phyloP scores from a whole-genome alignment of 2,113 vertebrate genomes.

The Carettochelys insculpta region DNA sequence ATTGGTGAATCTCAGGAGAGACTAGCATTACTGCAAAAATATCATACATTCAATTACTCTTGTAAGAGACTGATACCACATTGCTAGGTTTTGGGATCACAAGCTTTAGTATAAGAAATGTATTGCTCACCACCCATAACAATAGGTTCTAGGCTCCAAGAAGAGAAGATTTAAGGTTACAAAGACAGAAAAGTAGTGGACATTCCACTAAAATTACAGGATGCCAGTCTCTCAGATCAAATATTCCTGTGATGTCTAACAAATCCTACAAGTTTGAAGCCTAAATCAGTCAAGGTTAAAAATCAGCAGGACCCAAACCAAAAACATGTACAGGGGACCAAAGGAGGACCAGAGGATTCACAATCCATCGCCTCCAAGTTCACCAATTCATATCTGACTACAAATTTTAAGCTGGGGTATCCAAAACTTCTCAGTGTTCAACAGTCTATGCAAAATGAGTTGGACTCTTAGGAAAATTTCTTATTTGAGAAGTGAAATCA shows the following conservation, averaged over 20 bases:
- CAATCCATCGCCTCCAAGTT: too few species aligned
- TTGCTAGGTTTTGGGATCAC: not conserved
- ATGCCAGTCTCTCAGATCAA: not conserved
- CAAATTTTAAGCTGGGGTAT: too few species aligned
- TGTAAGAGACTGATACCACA: not conserved
- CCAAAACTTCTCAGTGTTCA: too few species aligned
- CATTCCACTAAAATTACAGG: not conserved
- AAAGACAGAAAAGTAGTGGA: not conserved
- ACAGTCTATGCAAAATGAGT: too few species aligned
- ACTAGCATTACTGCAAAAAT: not conserved
- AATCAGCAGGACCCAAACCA: conserved; percentile 5
- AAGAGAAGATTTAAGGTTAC: not conserved
- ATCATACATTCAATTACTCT: not conserved
- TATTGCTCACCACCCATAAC: not conserved
- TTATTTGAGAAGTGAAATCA: too few species aligned
- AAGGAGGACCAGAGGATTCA: too few species aligned
- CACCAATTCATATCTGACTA: too few species aligned
- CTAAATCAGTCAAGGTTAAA: conserved; percentile 38
- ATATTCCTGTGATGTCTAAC: not conserved
- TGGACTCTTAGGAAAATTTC: too few species aligned
- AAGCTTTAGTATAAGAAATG: not conserved
- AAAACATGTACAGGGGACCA: not conserved
- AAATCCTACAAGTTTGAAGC: conserved; percentile 18
- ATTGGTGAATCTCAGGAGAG: not conserved
- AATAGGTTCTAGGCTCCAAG: accelerated